Conservation (phyloP, 1,140 invertebrate species). For the Euglossa dilemma region DNA sequence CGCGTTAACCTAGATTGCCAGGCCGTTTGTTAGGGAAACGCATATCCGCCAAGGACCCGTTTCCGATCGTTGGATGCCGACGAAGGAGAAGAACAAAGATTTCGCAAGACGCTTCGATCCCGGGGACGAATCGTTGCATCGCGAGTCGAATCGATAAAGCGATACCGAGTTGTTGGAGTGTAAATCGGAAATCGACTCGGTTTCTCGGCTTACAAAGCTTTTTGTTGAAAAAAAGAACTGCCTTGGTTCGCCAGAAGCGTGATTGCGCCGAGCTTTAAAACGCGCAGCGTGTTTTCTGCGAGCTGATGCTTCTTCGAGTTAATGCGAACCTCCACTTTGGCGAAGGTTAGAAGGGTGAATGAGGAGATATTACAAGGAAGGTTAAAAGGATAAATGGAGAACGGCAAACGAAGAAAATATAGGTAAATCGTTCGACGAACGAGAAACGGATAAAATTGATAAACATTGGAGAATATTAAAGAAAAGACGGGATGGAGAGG, state of each 20-base stretch:
- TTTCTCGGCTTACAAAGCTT: not conserved
- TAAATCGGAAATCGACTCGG: slow-evolving; percentile 29
- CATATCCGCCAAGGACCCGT: not conserved
- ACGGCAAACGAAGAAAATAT: no score
- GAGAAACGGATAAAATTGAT: not conserved
- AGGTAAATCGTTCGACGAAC: not conserved
- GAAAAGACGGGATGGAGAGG: no score
- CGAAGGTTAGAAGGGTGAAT: no score
- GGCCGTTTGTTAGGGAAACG: not conserved
- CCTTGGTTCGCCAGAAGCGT: slow-evolving; percentile 13
- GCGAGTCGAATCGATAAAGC: slow-evolving; percentile 17
- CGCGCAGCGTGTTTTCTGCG: slow-evolving; percentile 3
- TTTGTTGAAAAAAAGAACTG: slow-evolving; percentile 1
- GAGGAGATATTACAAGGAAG: not conserved
- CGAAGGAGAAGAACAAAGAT: not conserved
- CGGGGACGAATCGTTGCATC: not conserved
- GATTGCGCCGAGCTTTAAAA: slow-evolving; percentile 27
- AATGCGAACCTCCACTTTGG: not conserved
- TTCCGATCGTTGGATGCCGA: not conserved
- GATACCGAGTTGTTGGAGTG: slow-evolving; percentile 8
- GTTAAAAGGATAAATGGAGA: no score
- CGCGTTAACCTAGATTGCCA: not conserved
- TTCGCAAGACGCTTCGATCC: not conserved
- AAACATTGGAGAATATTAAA: not conserved
- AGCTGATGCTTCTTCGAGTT: not conserved